Evolutionary conservation across 1,140 invertebrate genomes (phyloP).

Genomic region (Anoplolepis gracilipes): DNA sequence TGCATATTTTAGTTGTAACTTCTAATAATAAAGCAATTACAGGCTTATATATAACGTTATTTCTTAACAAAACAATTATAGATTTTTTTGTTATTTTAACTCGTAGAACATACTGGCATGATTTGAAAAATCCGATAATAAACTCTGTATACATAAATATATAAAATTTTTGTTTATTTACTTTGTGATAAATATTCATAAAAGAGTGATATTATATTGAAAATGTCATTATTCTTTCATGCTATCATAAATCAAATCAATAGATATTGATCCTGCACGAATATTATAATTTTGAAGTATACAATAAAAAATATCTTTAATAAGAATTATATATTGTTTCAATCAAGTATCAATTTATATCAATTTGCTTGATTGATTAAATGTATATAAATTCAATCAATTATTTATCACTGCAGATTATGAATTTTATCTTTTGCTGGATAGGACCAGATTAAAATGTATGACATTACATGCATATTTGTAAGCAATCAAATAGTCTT

Average conservation of each 20-base stretch:
- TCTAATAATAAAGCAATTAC: no score
- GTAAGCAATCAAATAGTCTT: conserved; percentile 18
- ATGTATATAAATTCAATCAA: no score
- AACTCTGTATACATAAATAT: not conserved
- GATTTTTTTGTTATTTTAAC: no score
- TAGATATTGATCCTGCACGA: not conserved
- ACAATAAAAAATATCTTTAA: not conserved
- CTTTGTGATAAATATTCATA: not conserved
- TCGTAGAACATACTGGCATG: no score
- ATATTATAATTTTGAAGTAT: not conserved
- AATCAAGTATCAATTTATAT: not conserved
- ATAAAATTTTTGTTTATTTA: conserved; percentile 9
- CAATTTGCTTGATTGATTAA: no score
- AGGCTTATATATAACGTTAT: no score
- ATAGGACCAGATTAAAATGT: conserved; percentile 20
- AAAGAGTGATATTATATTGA: not conserved
- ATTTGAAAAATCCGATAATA: no score
- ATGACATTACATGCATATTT: not conserved
- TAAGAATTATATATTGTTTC: not conserved
- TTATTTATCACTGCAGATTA: not conserved
- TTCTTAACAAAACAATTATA: no score
- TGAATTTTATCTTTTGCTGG: conserved; percentile 26
- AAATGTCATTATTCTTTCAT: not conserved
- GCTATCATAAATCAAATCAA: not conserved
- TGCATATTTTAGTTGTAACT: no score